phyloP scores from a whole-genome alignment of 2,113 vertebrate species.

The Sebastes fasciatus region DNA sequence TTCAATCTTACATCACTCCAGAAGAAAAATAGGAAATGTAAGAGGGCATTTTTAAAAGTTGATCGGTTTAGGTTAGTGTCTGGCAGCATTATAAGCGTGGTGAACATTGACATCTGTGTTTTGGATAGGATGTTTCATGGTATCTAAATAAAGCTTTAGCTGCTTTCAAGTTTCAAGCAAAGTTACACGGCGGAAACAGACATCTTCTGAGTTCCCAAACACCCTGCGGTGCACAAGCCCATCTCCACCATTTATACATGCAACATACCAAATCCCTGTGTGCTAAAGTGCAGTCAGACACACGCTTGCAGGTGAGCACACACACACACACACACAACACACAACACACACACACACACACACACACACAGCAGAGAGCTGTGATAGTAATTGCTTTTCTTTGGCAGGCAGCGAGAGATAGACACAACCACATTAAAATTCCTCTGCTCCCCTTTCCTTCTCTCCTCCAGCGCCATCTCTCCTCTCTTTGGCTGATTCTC shows the following conservation, averaged over 20 bases:
- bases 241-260: conserved; percentile 38
- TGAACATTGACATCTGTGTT: not conserved
- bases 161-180: conserved; percentile 14
- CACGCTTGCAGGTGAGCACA: conserved; percentile 36
- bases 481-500: conserved; percentile 69
- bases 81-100: not conserved
- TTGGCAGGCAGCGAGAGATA: conserved; percentile 73
- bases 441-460: conserved; percentile 71
- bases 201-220: conserved; percentile 30
- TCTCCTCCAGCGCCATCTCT: conserved; percentile 69
- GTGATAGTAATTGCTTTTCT: conserved; percentile 80
- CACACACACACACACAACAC: conserved; percentile 19
- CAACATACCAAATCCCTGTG: conserved; percentile 47
- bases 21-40: not conserved
- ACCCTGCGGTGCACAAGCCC: conserved; percentile 39
- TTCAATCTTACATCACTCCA: not conserved
- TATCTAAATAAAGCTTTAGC: conserved; percentile 28
- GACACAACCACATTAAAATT: conserved; percentile 81
- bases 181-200: not conserved
- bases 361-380: conserved; percentile 42
- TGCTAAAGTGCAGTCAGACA: conserved; percentile 30
- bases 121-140: not conserved
- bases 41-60: not conserved
- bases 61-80: not conserved
- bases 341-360: conserved; percentile 6